A percentile compares a stretch with the other conserved stretches of the same genome.
phyloP scores from a whole-genome alignment of 1,140 invertebrate species.

The Aphis gossypii region DNA sequence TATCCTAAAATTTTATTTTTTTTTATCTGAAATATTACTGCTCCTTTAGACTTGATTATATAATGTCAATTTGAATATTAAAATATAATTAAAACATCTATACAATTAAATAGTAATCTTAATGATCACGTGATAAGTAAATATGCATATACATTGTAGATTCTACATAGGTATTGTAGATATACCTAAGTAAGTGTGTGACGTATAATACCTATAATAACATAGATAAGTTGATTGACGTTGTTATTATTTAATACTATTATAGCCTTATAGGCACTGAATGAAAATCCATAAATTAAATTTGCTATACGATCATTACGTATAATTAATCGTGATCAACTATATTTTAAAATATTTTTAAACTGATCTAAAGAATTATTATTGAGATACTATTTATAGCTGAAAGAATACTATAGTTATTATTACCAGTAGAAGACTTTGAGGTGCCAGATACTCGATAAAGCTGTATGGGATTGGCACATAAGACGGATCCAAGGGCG shows the following conservation, averaged over 20 bases:
- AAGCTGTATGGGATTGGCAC: conserved; percentile 60
- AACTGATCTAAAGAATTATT: background rate
- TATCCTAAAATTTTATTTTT: too few relatives aligned
- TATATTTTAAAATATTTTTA: background rate
- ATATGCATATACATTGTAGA: background rate
- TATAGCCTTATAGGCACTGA: background rate
- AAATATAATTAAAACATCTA: too few relatives aligned
- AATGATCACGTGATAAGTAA: too few relatives aligned
- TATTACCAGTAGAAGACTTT: conserved; percentile 60
- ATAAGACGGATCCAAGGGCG: conserved; percentile 61
- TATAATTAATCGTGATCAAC: background rate
- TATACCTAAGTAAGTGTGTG: background rate
- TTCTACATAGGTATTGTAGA: too few relatives aligned
- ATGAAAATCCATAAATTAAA: background rate
- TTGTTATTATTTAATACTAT: background rate
- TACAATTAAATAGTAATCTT: too few relatives aligned
- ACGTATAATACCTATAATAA: background rate
- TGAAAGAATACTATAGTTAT: background rate
- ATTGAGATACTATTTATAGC: background rate
- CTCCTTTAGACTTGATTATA: too few relatives aligned
- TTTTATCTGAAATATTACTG: too few relatives aligned
- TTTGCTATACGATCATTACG: background rate
- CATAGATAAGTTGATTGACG: background rate
- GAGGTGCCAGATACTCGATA: conserved; percentile 60
- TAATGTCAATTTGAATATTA: too few relatives aligned